Conservation (phyloP, 2,888 invertebrate genomes). For the Melinaea marsaeus region DNA sequence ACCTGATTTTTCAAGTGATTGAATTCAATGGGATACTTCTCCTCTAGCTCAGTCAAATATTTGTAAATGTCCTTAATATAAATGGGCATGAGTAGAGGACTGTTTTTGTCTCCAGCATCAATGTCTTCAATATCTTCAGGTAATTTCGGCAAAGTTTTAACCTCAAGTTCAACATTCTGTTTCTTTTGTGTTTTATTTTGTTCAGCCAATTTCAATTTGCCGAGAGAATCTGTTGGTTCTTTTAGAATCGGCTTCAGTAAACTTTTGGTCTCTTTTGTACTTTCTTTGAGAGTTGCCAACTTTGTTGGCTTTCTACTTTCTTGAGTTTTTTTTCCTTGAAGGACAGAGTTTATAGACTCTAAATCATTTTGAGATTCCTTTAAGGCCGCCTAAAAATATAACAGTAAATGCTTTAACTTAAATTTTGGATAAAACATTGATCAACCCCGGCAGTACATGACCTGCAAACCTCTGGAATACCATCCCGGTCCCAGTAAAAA, state of each 20-base stretch:
- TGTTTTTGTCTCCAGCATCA: slow-evolving; percentile 84
- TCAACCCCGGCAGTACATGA: too few relatives aligned
- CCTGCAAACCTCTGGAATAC: too few relatives aligned
- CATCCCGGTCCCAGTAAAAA: too few relatives aligned
- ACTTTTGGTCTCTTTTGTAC: slow-evolving; percentile 41
- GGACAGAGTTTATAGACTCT: slow-evolving; percentile 43
- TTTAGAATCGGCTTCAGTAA: slow-evolving; percentile 51
- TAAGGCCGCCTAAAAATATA: slow-evolving; percentile 47
- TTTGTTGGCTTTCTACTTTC: slow-evolving; percentile 49
- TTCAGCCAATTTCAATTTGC: slow-evolving; percentile 56
- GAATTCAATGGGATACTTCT: slow-evolving; percentile 79
- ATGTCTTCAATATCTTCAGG: slow-evolving; percentile 81
- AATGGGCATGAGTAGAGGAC: slow-evolving; percentile 87
- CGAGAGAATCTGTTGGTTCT: slow-evolving; percentile 57
- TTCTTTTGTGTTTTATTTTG: slow-evolving; percentile 34
- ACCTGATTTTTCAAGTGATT: slow-evolving; percentile 83
- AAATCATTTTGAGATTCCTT: slow-evolving; percentile 52
- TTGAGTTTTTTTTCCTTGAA: slow-evolving; percentile 48
- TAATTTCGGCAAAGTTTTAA: slow-evolving; percentile 38
- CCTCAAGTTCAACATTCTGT: slow-evolving; percentile 10
- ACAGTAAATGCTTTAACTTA: too few relatives aligned
- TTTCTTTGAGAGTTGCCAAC: slow-evolving; percentile 49
- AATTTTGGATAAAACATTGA: too few relatives aligned
- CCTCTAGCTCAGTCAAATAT: slow-evolving; percentile 88
- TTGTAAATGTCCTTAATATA: slow-evolving; percentile 94